phyloP scores from a whole-genome alignment of 2,888 invertebrate genomes.

The Tribolium freemani region DNA sequence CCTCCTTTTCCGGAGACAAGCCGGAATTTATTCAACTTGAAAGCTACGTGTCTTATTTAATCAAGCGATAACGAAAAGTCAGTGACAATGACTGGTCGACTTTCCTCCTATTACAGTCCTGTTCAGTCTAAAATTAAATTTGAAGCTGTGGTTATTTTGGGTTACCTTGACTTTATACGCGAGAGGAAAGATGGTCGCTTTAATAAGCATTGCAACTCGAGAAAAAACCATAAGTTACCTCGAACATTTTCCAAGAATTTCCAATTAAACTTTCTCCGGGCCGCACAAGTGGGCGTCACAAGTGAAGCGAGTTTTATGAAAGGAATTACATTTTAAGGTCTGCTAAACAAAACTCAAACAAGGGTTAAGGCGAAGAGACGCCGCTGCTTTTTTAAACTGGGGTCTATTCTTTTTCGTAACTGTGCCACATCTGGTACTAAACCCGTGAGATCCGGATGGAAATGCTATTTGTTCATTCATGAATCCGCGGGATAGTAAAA shows the following conservation, averaged over 20 bases:
- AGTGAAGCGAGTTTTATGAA: slow-evolving; percentile 26
- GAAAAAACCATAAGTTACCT: slow-evolving; percentile 30
- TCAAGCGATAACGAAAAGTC: slow-evolving; percentile 22
- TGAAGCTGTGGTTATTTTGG: slow-evolving; percentile 24
- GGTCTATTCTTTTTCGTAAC: not conserved
- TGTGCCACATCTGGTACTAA: not conserved
- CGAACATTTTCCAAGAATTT: slow-evolving; percentile 30
- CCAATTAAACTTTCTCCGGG: slow-evolving; percentile 39
- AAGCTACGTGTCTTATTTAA: slow-evolving; percentile 22
- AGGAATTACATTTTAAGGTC: slow-evolving; percentile 24
- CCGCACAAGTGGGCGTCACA: slow-evolving; percentile 29
- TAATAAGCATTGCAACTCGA: slow-evolving; percentile 1
- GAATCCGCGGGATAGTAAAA: slow-evolving; percentile 16
- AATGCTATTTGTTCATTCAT: slow-evolving; percentile 8
- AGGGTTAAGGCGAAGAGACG: not conserved
- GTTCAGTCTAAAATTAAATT: slow-evolving; percentile 25
- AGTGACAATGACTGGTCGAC: not conserved
- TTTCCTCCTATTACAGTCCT: slow-evolving; percentile 23
- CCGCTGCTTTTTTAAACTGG: not conserved
- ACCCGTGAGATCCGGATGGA: not conserved
- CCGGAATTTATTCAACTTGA: slow-evolving; percentile 16
- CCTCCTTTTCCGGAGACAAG: slow-evolving; percentile 23
- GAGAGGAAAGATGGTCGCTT: not conserved
- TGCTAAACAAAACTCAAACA: slow-evolving; percentile 12
- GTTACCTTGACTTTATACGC: slow-evolving; percentile 31